A percentile compares a stretch with the other conserved stretches of the same genome.
These are phyloP conservation scores for Monopis laevigella DNA, from an alignment of 2,888 invertebrate species.

Conservation along the genomic window DNA sequence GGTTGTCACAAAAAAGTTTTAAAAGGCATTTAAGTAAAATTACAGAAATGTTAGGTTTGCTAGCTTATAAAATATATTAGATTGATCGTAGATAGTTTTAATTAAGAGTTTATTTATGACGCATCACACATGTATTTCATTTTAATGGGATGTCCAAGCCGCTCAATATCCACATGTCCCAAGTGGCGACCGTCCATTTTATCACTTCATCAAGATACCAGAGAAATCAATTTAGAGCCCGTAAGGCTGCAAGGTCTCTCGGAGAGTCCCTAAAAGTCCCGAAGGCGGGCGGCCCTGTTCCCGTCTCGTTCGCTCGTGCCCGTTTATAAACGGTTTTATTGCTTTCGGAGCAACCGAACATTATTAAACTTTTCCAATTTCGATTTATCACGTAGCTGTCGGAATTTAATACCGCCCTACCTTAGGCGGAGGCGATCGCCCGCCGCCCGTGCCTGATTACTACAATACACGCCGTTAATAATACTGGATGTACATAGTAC, in stretches of 20 bases:
- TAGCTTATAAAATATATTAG: too few relatives aligned
- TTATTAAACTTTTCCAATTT: constrained; percentile 70
- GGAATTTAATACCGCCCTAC: constrained; percentile 69
- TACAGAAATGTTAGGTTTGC: too few relatives aligned
- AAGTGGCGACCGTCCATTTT: constrained; percentile 30
- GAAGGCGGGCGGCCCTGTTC: constrained; percentile 60
- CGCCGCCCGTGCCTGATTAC: constrained; percentile 67
- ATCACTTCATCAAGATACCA: constrained; percentile 57
- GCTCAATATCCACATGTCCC: too few relatives aligned
- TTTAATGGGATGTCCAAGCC: too few relatives aligned
- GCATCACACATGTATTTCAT: too few relatives aligned
- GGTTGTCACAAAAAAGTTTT: too few relatives aligned
- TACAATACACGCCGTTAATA: constrained; percentile 68
- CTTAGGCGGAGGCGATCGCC: constrained; percentile 66
- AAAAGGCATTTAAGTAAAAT: too few relatives aligned
- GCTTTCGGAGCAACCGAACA: constrained; percentile 69
- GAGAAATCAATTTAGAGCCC: constrained; percentile 55
- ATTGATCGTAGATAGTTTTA: too few relatives aligned
- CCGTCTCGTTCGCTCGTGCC: constrained; percentile 65
- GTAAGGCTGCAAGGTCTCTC: constrained; percentile 48
- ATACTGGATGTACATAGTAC: too few relatives aligned
- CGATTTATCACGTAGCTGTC: constrained; percentile 69
- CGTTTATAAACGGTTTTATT: constrained; percentile 69
- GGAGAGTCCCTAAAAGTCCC: constrained; percentile 62
- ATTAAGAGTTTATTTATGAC: too few relatives aligned